Percentiles rank a stretch among this genome's conserved stretches.
Conservation (phyloP, 2,888 invertebrate species). For the Pyrrhosoma nymphula region DNA sequence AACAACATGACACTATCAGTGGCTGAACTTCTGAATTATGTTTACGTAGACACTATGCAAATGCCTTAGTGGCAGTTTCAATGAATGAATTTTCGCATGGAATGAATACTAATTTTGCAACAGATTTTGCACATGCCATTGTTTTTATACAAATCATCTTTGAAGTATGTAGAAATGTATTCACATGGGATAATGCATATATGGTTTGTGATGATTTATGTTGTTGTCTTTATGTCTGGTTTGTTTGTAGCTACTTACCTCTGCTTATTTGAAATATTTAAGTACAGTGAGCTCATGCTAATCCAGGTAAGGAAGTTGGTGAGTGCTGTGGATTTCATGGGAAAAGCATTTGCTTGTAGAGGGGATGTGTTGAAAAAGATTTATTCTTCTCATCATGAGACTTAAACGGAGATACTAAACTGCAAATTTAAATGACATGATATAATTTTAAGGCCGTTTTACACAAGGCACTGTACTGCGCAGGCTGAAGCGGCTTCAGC, state of each 20-base stretch:
- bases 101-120: conserved; percentile 20
- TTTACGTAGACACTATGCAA: conserved; percentile 39
- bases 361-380: no score
- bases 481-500: no score
- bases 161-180: neutral
- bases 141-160: conserved; percentile 27
- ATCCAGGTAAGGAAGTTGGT: neutral
- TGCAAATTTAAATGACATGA: no score
- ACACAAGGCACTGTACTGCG: no score
- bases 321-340: neutral
- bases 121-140: conserved; percentile 32
- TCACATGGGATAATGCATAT: neutral
- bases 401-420: no score
- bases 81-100: conserved; percentile 25
- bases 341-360: neutral
- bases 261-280: neutral
- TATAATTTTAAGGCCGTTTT: no score
- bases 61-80: conserved; percentile 17
- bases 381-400: no score
- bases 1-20: conserved; percentile 18
- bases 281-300: conserved; percentile 49
- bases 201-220: neutral
- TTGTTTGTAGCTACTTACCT: conserved; percentile 17
- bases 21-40: conserved; percentile 53
- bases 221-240: neutral